Base-by-base conservation (phyloP, 2,797 vertebrate species). In the Babyrousa celebensis region DNA sequence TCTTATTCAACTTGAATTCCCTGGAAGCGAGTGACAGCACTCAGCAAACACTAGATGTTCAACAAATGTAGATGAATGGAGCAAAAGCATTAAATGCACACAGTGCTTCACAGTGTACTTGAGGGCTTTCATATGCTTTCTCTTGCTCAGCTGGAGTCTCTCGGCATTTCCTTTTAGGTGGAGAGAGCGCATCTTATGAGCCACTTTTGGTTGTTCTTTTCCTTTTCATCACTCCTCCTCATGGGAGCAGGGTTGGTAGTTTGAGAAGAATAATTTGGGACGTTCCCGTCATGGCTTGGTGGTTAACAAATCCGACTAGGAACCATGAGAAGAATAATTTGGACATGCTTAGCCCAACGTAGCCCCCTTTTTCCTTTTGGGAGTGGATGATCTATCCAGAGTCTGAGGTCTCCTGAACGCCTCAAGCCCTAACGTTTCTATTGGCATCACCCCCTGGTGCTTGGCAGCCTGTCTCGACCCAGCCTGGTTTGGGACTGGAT, bases 1-100 rank as follows among this genome's bases (percentile, higher is more conserved):
- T 65, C 32, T 58, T 72, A 18, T 52, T 92, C 58, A 78, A 52
- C 21, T 68, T 75, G 29, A 84, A 68, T 82, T 90, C 94, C 40
- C 70, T 95, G 63, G 52, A 95, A 87, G 63, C 6, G 54, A 58
- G 75, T 60, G 16, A n/a, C 1, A 58, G 56, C 29, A 89, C 85
- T 70, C n/a, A 94, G 43, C 43, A 79, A 83, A 80, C 17, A 48
- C 56, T 88, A 78, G 68, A 54, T 62, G 36, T 60, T 48, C 40
- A 77, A 40, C 70, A 95, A 71, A 48, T 89, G 63, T 40, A 68
- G 40, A 85, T 72, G 10, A 21, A 70, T 58, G 67, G 80, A 74
- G 43, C 2, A 3, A 74, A 88, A 78, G 74, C 56, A 29, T 58
- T 68, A 95, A 80, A 56, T 25, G 11, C 20, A 36, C 4, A 25